phyloP scores from a whole-genome alignment of 2,797 vertebrate species.

The Onychomys arenicola region DNA sequence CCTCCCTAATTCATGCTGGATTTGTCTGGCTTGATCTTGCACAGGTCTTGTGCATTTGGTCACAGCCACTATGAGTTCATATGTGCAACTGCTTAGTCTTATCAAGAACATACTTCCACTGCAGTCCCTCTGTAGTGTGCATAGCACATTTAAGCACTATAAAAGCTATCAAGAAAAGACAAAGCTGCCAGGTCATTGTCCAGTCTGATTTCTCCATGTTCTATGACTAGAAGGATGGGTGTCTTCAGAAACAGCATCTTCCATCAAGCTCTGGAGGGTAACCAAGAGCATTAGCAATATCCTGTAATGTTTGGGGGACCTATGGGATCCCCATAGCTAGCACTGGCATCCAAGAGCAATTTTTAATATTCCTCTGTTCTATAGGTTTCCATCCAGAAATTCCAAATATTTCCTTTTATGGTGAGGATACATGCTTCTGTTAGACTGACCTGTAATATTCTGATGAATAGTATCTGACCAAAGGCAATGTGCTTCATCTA shows the following conservation, averaged over 20 bases:
- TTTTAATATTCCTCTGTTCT: slow-evolving; percentile 2
- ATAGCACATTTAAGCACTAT: background rate
- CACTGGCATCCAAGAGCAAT: background rate
- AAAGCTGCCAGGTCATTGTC: background rate
- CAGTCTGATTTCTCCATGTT: background rate
- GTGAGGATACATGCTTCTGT: background rate
- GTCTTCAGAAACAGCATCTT: background rate
- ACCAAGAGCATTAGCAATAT: background rate
- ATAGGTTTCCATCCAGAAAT: background rate
- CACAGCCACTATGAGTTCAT: background rate
- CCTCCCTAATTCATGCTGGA: background rate
- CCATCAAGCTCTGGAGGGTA: background rate
- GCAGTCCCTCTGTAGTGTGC: background rate
- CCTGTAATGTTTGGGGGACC: background rate
- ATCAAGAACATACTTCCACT: background rate
- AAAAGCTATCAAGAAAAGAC: background rate
- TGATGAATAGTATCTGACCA: slow-evolving; percentile 59
- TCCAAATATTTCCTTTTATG: slow-evolving; percentile 11
- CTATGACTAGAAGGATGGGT: background rate
- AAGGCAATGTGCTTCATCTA: slow-evolving; percentile 87
- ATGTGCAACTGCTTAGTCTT: background rate
- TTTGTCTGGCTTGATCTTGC: background rate
- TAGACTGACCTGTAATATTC: slow-evolving; percentile 88
- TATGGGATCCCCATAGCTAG: background rate
- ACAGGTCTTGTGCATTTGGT: background rate